Conservation (phyloP, 2,797 vertebrate species). For the Pseudocheirus occidentalis region DNA sequence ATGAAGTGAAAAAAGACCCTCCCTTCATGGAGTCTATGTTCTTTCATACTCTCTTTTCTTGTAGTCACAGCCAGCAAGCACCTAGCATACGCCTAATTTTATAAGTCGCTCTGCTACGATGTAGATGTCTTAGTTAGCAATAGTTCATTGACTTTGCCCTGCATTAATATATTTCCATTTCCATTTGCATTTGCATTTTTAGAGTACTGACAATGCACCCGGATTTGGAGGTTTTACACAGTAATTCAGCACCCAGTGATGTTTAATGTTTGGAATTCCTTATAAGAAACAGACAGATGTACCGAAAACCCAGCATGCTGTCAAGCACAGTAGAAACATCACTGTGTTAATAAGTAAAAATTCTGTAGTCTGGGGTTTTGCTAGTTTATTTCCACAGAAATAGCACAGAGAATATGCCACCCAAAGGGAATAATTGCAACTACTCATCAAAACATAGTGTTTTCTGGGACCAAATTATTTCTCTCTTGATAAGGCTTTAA, state of each 20-base stretch:
- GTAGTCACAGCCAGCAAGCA: not conserved
- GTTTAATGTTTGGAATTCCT: not conserved
- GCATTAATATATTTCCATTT: not conserved
- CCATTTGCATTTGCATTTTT: not conserved
- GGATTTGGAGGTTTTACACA: not conserved
- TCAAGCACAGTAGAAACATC: not conserved
- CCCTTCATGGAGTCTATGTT: not conserved
- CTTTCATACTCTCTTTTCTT: not conserved
- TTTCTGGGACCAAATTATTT: constrained; percentile 12
- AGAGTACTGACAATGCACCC: not conserved
- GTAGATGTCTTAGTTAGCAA: constrained; percentile 6
- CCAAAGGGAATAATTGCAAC: constrained; percentile 28
- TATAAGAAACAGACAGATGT: not conserved
- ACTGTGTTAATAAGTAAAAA: constrained; percentile 5
- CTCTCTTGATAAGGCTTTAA: constrained; percentile 25
- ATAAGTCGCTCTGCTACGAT: not conserved
- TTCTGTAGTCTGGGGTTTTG: not conserved
- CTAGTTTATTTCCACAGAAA: not conserved
- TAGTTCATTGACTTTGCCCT: not conserved
- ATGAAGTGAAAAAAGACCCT: not conserved
- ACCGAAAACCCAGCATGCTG: not conserved
- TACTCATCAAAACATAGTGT: constrained; percentile 49
- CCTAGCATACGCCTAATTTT: not conserved
- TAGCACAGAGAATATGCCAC: not conserved
- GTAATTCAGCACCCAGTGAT: not conserved